A percentile compares a stretch with the other conserved stretches of the same genome.
phyloP scores from a whole-genome alignment of 1,140 invertebrate genomes.

The Leptestheria dahalacensis region DNA sequence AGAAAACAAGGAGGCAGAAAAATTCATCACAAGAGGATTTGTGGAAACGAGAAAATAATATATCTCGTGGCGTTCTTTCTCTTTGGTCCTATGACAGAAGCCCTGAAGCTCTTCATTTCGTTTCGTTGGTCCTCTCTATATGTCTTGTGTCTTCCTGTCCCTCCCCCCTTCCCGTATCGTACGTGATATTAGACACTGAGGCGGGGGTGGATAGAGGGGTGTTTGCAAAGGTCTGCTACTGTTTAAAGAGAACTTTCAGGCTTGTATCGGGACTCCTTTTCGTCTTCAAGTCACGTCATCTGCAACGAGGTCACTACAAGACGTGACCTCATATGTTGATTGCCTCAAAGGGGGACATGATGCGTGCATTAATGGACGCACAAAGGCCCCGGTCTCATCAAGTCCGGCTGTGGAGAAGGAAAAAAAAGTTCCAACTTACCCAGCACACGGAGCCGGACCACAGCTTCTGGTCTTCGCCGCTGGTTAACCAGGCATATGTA shows the following conservation, averaged over 20 bases:
- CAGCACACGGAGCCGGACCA: conserved; percentile 46
- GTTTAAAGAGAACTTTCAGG: background rate
- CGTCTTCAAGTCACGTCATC: background rate
- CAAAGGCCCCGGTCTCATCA: background rate
- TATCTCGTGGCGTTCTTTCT: background rate
- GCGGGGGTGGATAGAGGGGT: background rate
- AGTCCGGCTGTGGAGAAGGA: background rate
- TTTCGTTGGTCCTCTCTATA: background rate
- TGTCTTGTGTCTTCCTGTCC: background rate
- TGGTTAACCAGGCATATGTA: conserved; percentile 51
- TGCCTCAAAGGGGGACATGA: background rate
- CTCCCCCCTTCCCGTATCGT: background rate
- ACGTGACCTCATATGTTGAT: background rate
- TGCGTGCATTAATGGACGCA: background rate
- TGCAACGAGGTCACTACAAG: background rate
- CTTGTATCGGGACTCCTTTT: background rate
- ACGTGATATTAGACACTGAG: background rate
- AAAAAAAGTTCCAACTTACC: no score
- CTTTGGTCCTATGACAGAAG: background rate
- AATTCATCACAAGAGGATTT: background rate
- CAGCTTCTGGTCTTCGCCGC: conserved; percentile 41
- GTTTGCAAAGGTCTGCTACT: no score
- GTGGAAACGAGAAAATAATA: background rate
- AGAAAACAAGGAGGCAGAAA: background rate
- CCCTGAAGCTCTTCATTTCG: background rate